Conservation (phyloP, 2,888 invertebrate species). For the Lasioglossum malachurum region DNA sequence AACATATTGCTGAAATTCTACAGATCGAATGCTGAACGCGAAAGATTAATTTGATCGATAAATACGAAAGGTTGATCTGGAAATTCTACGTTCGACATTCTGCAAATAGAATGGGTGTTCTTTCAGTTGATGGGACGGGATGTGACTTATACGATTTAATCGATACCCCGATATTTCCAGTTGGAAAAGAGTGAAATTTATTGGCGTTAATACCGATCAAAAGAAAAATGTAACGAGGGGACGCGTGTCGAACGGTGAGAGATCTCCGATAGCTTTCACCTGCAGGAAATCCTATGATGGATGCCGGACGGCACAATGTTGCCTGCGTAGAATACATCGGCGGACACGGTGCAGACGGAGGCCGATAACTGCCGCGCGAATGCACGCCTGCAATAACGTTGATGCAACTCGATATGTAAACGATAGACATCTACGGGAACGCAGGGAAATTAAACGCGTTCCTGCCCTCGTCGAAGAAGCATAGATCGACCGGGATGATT, state of each 20-base stretch:
- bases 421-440: constrained; percentile 31
- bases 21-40: background rate
- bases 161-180: background rate
- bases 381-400: constrained; percentile 56
- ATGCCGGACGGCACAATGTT: constrained; percentile 62
- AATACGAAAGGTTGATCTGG: background rate
- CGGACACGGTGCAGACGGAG: constrained; percentile 48
- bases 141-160: background rate
- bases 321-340: constrained; percentile 58
- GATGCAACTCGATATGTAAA: constrained; percentile 61
- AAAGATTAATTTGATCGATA: background rate
- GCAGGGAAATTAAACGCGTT: constrained; percentile 45
- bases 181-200: background rate
- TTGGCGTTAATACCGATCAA: background rate
- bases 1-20: no score
- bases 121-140: background rate
- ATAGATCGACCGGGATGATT: constrained; percentile 1
- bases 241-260: constrained; percentile 24
- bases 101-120: background rate
- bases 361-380: constrained; percentile 62
- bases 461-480: constrained; percentile 25
- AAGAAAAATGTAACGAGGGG: background rate
- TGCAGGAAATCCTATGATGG: constrained; percentile 85
- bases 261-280: constrained; percentile 52
- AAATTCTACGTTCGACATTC: background rate